Conservation (phyloP, 2,797 vertebrate genomes). For the Pogonophryne albipinna region DNA sequence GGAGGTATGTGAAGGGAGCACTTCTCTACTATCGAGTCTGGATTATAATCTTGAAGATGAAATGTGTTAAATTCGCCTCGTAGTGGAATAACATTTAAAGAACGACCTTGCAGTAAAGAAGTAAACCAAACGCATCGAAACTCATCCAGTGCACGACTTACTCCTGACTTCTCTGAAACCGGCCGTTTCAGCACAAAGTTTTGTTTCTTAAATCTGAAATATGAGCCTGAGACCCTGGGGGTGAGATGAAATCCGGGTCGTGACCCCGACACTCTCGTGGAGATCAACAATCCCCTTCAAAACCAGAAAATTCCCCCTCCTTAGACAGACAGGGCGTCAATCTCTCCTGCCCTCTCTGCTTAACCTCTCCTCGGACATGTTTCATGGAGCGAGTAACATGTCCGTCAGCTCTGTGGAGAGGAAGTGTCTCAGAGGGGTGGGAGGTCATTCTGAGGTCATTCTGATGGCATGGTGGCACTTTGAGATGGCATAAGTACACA, state of each 20-base stretch:
- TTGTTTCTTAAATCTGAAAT: neutral
- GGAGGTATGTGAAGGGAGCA: too few relatives aligned
- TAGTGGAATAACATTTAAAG: neutral
- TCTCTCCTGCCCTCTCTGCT: conserved; percentile 36
- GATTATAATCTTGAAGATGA: neutral
- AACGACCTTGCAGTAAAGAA: neutral
- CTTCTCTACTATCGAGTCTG: too few relatives aligned
- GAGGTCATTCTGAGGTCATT: conserved; percentile 50
- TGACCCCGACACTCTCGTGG: conserved; percentile 25
- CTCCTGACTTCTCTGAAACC: conserved; percentile 9
- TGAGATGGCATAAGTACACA: too few relatives aligned
- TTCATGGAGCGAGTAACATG: conserved; percentile 52
- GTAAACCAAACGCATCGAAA: neutral
- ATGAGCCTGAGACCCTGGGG: neutral
- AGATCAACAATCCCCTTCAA: conserved; percentile 9
- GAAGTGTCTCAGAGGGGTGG: conserved; percentile 40
- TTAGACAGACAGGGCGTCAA: conserved; percentile 33
- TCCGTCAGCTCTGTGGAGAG: conserved; percentile 37
- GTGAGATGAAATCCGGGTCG: conserved; percentile 34
- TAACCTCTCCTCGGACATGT: conserved; percentile 67
- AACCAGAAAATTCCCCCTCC: neutral
- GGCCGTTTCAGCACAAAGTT: conserved; percentile 1
- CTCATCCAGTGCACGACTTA: neutral
- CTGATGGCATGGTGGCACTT: too few relatives aligned
- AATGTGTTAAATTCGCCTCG: neutral